Evolutionary conservation across 2,113 vertebrate species (phyloP).

Genomic region (Silurus glanis): DNA sequence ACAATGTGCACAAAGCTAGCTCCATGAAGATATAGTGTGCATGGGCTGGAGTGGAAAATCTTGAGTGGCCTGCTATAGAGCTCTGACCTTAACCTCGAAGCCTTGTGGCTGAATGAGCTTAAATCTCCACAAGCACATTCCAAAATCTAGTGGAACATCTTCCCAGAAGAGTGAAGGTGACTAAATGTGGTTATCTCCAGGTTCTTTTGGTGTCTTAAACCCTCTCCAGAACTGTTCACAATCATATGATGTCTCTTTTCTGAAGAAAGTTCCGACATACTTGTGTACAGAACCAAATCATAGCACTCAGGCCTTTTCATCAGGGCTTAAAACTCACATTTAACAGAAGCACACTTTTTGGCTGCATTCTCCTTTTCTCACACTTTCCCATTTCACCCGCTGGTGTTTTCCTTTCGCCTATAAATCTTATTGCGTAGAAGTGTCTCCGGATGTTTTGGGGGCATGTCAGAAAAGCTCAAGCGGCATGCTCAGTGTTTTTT

Average conservation of each 20-base stretch:
- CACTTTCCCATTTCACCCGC: background rate
- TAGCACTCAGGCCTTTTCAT: background rate
- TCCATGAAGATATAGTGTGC: too few species aligned
- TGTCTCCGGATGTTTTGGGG: background rate
- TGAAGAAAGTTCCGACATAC: background rate
- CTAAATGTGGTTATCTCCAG: too few species aligned
- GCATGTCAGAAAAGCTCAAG: background rate
- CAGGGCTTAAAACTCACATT: too few species aligned
- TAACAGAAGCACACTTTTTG: background rate
- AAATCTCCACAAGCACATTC: too few species aligned
- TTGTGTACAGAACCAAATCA: background rate
- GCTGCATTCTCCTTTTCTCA: constrained; percentile 4
- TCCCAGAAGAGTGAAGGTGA: too few species aligned
- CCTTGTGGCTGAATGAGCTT: too few species aligned
- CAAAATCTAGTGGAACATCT: too few species aligned
- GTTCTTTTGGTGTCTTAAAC: too few species aligned
- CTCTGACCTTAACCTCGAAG: too few species aligned
- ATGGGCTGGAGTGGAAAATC: too few species aligned
- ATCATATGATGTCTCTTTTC: background rate
- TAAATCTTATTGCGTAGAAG: background rate
- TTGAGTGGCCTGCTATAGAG: too few species aligned
- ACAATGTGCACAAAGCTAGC: too few species aligned
- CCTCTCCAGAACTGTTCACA: background rate
- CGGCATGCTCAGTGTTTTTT: background rate
- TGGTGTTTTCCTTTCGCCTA: background rate